Evolutionary conservation across 2,113 vertebrate genomes (phyloP).

Genomic region (Bostrychus sinensis): DNA sequence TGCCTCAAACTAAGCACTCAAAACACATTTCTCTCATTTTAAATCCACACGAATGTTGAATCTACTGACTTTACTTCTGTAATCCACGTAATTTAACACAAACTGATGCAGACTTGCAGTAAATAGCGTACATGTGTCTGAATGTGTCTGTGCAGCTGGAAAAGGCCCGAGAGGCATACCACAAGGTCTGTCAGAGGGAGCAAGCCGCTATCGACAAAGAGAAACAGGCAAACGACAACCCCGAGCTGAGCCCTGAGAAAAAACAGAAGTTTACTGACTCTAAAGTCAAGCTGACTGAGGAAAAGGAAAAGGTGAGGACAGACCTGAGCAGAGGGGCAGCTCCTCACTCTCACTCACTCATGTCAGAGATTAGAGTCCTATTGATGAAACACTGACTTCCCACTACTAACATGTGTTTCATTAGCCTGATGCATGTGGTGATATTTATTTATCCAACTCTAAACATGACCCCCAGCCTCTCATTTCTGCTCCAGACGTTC

Average conservation of each 20-base stretch:
- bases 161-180: conserved; percentile 70
- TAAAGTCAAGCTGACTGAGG: conserved; percentile 66
- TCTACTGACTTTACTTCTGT: background rate
- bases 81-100: background rate
- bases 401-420: conserved; percentile 9
- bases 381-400: conserved; percentile 11
- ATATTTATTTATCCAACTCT: conserved; percentile 43
- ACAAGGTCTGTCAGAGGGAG: conserved; percentile 76
- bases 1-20: background rate
- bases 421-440: conserved; percentile 15
- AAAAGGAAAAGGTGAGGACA: conserved; percentile 71
- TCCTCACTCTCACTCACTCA: conserved; percentile 4
- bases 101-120: background rate
- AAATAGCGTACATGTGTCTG: conserved; percentile 14
- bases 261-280: conserved; percentile 75
- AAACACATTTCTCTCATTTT: background rate
- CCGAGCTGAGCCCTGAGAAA: conserved; percentile 71
- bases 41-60: background rate
- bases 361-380: background rate
- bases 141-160: conserved; percentile 74
- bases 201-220: conserved; percentile 73
- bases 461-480: conserved; percentile 37
- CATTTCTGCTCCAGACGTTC: conserved; percentile 28
- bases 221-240: conserved; percentile 72
- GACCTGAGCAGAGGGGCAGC: conserved; percentile 12